These are phyloP conservation scores for Rhincodon typus DNA, from an alignment of 2,797 vertebrate genomes.

Conservation along the genomic window DNA sequence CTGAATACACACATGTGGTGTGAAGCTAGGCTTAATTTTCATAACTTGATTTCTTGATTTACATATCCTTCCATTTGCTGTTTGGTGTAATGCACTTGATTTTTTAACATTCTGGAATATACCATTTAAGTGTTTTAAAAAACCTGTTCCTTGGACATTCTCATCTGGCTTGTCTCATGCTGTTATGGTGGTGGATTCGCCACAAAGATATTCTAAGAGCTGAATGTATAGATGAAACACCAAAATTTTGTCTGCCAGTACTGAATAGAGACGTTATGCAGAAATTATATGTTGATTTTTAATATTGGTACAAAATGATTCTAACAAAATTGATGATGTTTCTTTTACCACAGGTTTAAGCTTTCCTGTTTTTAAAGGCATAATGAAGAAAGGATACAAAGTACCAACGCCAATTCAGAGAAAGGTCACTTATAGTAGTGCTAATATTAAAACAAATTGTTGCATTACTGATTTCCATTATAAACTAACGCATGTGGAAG, in stretches of 20 bases:
- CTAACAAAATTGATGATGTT: background rate
- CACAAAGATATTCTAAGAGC: background rate
- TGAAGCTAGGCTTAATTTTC: background rate
- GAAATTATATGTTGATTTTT: background rate
- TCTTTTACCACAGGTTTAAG: conserved; percentile 69
- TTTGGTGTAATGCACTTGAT: background rate
- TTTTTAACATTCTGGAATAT: background rate
- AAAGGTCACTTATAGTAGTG: conserved; percentile 60
- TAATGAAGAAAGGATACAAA: conserved; percentile 97
- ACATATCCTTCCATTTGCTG: background rate
- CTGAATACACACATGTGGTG: background rate
- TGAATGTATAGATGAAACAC: background rate
- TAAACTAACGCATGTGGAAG: background rate
- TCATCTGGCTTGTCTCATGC: background rate
- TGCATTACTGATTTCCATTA: background rate
- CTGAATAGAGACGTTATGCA: background rate
- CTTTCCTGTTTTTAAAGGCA: conserved; percentile 83
- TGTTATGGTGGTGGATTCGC: background rate
- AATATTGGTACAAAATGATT: background rate
- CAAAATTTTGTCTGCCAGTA: background rate
- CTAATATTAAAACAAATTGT: background rate
- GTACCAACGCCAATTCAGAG: conserved; percentile 95
- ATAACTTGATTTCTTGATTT: background rate
- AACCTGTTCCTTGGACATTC: background rate
- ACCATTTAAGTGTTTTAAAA: background rate